Conservation (phyloP, 2,797 vertebrate genomes). For the Anas acuta region DNA sequence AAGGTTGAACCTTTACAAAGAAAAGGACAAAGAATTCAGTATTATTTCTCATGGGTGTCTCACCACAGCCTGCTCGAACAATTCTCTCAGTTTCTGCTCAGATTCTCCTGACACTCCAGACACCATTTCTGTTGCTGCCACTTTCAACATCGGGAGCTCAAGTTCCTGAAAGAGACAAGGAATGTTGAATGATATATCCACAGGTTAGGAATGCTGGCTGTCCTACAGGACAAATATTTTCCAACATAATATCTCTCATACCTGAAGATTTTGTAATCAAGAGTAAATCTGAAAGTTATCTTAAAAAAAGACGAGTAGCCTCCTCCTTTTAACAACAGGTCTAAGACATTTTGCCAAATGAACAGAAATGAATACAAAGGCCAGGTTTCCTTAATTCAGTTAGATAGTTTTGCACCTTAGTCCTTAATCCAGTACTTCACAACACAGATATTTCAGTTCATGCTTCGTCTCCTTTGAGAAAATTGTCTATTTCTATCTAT, state of each 20-base stretch:
- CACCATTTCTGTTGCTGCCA: slow-evolving; percentile 93
- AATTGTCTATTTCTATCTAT: background rate
- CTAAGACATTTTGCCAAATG: background rate
- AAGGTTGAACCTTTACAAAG: background rate
- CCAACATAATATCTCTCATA: background rate
- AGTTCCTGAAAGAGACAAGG: slow-evolving; percentile 84
- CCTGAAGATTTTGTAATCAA: background rate
- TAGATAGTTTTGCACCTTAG: background rate
- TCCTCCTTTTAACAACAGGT: background rate
- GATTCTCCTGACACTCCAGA: slow-evolving; percentile 97
- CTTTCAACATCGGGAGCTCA: slow-evolving; percentile 90
- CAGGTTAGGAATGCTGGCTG: background rate
- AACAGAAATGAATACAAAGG: background rate
- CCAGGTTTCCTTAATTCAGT: background rate
- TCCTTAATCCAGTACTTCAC: background rate
- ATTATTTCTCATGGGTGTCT: slow-evolving; percentile 35
- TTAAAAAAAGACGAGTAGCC: background rate
- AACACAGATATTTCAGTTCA: background rate
- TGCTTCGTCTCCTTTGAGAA: background rate
- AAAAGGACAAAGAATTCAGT: background rate
- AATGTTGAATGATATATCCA: background rate
- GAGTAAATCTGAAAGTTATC: background rate
- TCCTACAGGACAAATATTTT: background rate
- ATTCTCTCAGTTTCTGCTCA: slow-evolving; percentile 92
- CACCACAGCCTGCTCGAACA: slow-evolving; percentile 93